Percentiles rank a stretch among this genome's conserved stretches.
phyloP scores from a whole-genome alignment of 37 sponge, comb jelly and placozoan genomes.

The Eunapius fragilis region DNA sequence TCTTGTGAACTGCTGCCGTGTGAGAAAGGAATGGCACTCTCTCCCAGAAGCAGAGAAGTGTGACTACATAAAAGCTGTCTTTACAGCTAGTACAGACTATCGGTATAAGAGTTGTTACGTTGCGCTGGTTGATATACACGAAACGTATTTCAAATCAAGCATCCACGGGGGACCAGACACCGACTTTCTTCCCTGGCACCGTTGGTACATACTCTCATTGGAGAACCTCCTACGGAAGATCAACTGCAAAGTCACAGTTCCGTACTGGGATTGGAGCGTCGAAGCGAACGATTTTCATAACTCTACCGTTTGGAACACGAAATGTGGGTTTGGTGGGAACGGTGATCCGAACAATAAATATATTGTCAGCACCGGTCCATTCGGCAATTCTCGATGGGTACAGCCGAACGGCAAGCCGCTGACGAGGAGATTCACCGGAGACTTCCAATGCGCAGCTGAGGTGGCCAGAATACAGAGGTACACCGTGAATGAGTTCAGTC shows the following conservation, averaged over 20 bases:
- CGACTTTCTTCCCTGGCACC: slow-evolving; percentile 56
- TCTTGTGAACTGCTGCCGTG: slow-evolving; percentile 33
- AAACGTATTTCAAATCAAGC: slow-evolving; percentile 1
- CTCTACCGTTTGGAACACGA: slow-evolving; percentile 40
- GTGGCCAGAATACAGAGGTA: slow-evolving; percentile 4
- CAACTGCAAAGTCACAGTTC: slow-evolving; percentile 50
- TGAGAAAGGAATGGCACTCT: slow-evolving; percentile 35
- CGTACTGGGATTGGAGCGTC: slow-evolving; percentile 72
- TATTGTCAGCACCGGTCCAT: slow-evolving; percentile 45
- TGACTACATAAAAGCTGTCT: slow-evolving; percentile 16
- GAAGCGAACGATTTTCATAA: slow-evolving; percentile 24
- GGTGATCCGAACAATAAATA: too few relatives aligned
- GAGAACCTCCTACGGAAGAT: slow-evolving; percentile 49
- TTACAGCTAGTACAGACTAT: not conserved
- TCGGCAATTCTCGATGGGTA: slow-evolving; percentile 4
- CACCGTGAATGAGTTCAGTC: slow-evolving; percentile 4
- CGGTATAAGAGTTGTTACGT: slow-evolving; percentile 31
- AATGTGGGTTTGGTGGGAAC: slow-evolving; percentile 41
- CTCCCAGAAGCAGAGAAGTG: slow-evolving; percentile 32
- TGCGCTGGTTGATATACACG: slow-evolving; percentile 20
- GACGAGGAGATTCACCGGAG: slow-evolving; percentile 22
- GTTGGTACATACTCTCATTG: slow-evolving; percentile 44
- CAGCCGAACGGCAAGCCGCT: not conserved
- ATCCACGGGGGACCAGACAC: slow-evolving; percentile 14
- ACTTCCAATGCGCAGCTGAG: slow-evolving; percentile 8